Conservation (phyloP, 2,797 vertebrate species). For the Arctocebus calabarensis region DNA sequence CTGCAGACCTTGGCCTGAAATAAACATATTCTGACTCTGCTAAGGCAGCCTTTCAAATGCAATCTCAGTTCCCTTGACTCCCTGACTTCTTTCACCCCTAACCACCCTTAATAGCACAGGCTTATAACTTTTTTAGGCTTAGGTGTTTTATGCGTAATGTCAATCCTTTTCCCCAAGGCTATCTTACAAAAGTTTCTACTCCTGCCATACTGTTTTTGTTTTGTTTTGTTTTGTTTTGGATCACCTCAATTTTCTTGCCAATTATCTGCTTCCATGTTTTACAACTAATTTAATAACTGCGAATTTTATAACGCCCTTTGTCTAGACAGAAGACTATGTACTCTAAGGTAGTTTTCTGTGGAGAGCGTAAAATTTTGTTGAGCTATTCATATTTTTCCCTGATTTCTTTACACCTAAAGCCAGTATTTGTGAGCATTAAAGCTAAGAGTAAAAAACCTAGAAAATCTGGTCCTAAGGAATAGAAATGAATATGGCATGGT, state of each 20-base stretch:
- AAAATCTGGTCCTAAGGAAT: neutral
- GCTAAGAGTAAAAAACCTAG: neutral
- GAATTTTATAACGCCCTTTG: neutral
- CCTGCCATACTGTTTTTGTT: neutral
- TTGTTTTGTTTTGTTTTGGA: neutral
- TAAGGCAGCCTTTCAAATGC: neutral
- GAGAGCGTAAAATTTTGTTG: neutral
- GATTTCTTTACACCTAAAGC: slow-evolving; percentile 7
- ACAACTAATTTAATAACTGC: slow-evolving; percentile 9
- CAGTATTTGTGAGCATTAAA: neutral
- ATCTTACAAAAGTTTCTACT: neutral
- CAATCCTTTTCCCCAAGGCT: neutral
- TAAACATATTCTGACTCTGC: slow-evolving; percentile 3
- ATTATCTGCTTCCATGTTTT: neutral
- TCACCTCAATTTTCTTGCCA: neutral
- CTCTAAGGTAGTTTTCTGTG: neutral
- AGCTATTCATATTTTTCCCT: neutral
- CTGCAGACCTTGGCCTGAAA: neutral
- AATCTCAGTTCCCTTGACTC: neutral
- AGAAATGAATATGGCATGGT: neutral
- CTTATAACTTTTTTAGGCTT: neutral
- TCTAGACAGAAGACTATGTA: neutral
- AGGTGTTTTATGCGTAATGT: neutral
- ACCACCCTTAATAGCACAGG: neutral
- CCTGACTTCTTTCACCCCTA: neutral